These are phyloP conservation scores for Odocoileus virginianus DNA, from an alignment of 2,113 vertebrate species.

Conservation along the genomic window DNA sequence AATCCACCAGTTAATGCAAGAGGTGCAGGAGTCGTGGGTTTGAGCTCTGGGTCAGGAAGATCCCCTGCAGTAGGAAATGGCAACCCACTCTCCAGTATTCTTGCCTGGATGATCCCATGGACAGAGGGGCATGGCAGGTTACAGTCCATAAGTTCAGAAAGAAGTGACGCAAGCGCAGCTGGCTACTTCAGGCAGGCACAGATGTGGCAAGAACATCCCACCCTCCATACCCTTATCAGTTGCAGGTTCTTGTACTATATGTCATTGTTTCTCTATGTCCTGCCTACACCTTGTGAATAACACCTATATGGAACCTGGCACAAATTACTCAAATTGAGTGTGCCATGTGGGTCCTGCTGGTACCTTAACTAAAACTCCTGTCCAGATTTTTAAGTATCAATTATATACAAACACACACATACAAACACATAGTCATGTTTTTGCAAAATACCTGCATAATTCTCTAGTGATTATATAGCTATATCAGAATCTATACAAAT, in stretches of 20 bases:
- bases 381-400: neutral
- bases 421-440: neutral
- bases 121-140: neutral
- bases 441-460: neutral
- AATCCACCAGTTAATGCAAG: neutral
- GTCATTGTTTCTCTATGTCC: neutral
- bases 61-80: neutral
- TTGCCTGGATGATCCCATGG: neutral
- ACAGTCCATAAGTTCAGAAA: neutral
- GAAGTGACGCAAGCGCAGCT: neutral
- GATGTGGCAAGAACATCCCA: neutral
- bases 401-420: neutral
- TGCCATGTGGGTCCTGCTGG: neutral
- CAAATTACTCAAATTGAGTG: neutral
- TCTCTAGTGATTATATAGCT: neutral
- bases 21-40: neutral
- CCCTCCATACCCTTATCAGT: neutral
- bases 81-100: neutral
- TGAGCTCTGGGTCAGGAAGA: neutral
- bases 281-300: neutral
- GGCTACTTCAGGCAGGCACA: neutral
- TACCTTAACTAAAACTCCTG: neutral
- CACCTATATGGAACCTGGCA: neutral
- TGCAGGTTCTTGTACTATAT: neutral
- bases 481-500: conserved; percentile 27